These are phyloP conservation scores for Rhimphoctona megacephalus DNA, from an alignment of 2,888 invertebrate species.

Conservation along the genomic window DNA sequence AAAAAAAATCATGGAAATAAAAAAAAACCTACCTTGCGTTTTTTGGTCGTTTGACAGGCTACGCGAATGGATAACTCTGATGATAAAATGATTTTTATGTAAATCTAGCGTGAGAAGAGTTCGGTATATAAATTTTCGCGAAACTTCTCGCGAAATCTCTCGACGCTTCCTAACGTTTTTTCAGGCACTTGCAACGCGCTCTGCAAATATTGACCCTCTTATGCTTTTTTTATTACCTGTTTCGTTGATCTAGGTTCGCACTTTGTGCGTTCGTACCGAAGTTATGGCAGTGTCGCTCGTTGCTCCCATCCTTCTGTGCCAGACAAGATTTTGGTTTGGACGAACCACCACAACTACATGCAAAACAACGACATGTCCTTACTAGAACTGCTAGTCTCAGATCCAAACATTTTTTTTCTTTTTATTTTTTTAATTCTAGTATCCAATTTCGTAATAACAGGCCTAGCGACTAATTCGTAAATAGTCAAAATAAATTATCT, in stretches of 20 bases:
- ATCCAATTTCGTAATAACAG: not conserved
- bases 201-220: not conserved
- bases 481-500: not conserved
- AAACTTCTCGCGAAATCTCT: not conserved
- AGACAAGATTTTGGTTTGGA: slow-evolving; percentile 89
- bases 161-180: not conserved
- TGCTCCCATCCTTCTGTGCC: slow-evolving; percentile 86
- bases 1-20: not conserved
- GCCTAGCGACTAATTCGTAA: not conserved
- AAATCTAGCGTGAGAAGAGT: slow-evolving; percentile 23
- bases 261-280: slow-evolving; percentile 86
- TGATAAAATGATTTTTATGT: slow-evolving; percentile 40
- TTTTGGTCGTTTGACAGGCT: slow-evolving; percentile 16
- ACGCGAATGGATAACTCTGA: slow-evolving; percentile 21
- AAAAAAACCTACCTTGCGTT: slow-evolving; percentile 59
- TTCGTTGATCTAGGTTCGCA: slow-evolving; percentile 80
- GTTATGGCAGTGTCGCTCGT: slow-evolving; percentile 86
- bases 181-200: not conserved
- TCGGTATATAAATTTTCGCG: not conserved
- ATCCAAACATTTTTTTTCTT: slow-evolving; percentile 75
- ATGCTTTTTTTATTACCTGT: slow-evolving; percentile 80
- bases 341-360: slow-evolving; percentile 87
- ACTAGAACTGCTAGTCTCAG: slow-evolving; percentile 77
- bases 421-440: slow-evolving; percentile 13
- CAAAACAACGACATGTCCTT: slow-evolving; percentile 84